Evolutionary conservation across 2,113 vertebrate species (phyloP).

Genomic region (Platichthys flesus): DNA sequence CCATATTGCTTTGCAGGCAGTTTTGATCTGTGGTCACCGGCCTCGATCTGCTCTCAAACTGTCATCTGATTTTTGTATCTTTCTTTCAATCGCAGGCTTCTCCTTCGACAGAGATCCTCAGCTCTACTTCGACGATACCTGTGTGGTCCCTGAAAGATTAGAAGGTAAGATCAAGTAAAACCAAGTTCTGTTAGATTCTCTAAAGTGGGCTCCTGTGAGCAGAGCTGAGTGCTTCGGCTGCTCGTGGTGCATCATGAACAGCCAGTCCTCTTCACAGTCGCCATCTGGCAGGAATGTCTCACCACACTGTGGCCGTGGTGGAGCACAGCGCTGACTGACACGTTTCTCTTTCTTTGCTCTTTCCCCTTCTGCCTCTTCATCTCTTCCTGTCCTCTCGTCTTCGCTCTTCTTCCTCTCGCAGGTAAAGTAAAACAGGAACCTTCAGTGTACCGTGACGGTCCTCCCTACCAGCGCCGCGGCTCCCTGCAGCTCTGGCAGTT

Average conservation of each 20-base stretch:
- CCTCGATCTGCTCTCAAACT: background rate
- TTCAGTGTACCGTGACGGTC: constrained; percentile 89
- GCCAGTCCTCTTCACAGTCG: constrained; percentile 37
- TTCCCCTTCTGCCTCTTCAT: background rate
- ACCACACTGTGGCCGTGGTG: constrained; percentile 31
- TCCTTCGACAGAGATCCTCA: constrained; percentile 91
- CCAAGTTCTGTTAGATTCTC: background rate
- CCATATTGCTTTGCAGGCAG: constrained; percentile 31
- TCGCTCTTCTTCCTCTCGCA: constrained; percentile 48
- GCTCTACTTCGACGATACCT: constrained; percentile 93
- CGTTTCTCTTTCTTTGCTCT: background rate
- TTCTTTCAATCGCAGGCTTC: constrained; percentile 83
- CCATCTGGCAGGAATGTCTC: constrained; percentile 63
- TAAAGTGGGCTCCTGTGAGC: background rate
- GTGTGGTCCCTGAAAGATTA: constrained; percentile 93
- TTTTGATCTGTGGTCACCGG: constrained; percentile 9
- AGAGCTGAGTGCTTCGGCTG: background rate
- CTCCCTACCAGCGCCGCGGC: constrained; percentile 93
- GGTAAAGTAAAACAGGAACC: constrained; percentile 96
- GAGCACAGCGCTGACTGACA: constrained; percentile 19
- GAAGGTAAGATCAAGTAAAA: constrained; percentile 84
- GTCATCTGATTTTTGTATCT: background rate
- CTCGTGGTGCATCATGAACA: constrained; percentile 27
- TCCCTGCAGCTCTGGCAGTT: constrained; percentile 99
- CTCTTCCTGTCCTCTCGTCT: too few species aligned